Evolutionary conservation across 2,113 vertebrate genomes (phyloP).

Genomic region (Pangasianodon gigas): DNA sequence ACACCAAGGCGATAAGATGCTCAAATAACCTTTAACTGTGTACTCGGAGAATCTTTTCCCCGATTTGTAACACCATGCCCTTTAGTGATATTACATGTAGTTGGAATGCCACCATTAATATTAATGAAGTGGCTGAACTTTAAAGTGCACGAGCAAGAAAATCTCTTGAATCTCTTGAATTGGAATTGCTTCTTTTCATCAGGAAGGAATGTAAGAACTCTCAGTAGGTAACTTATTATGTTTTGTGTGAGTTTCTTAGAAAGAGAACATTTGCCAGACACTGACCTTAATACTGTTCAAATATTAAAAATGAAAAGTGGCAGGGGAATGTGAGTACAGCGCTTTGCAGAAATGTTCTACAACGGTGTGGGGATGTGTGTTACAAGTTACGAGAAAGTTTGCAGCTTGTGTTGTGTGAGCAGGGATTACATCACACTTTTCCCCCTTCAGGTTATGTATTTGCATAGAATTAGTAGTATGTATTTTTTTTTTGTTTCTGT

Average conservation of each 20-base stretch:
- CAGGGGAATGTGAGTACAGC: too few relatives aligned
- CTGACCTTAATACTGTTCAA: not conserved
- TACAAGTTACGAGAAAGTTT: too few relatives aligned
- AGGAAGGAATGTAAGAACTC: not conserved
- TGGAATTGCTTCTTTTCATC: not conserved
- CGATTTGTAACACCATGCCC: conserved; percentile 3
- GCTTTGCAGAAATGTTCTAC: too few relatives aligned
- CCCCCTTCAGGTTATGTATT: not conserved
- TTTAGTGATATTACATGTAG: not conserved
- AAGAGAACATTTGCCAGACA: not conserved
- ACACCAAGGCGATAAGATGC: not conserved
- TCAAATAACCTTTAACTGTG: not conserved
- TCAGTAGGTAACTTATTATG: not conserved
- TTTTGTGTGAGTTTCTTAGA: not conserved
- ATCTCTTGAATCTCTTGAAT: not conserved
- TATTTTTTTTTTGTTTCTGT: not conserved
- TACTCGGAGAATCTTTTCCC: not conserved
- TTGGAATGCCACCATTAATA: conserved; percentile 8
- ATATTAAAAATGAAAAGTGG: too few relatives aligned
- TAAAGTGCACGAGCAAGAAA: not conserved
- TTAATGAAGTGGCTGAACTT: conserved; percentile 18
- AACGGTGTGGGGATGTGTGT: too few relatives aligned
- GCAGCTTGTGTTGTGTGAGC: not conserved
- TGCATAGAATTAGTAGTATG: not conserved
- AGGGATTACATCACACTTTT: not conserved